Conservation (phyloP, 2,797 vertebrate genomes). For the Knipowitschia caucasica region DNA sequence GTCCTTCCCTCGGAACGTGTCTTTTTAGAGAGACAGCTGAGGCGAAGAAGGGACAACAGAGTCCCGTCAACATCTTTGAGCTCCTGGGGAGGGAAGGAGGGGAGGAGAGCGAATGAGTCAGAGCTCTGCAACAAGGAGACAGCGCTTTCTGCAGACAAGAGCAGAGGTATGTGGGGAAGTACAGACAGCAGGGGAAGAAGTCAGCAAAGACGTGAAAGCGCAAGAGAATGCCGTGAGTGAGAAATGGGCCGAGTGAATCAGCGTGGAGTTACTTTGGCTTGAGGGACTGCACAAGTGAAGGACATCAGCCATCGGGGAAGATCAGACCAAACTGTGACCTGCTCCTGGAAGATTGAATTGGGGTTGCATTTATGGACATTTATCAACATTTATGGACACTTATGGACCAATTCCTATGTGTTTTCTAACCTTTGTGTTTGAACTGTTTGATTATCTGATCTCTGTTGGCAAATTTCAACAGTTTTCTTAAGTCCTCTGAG, state of each 20-base stretch:
- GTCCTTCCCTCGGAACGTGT: conserved; percentile 28
- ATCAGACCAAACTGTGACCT: conserved; percentile 20
- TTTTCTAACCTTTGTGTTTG: too few species aligned
- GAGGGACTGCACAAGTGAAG: conserved; percentile 29
- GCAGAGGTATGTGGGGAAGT: conserved; percentile 24
- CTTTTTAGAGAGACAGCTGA: conserved; percentile 15
- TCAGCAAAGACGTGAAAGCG: conserved; percentile 42
- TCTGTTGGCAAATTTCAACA: too few species aligned
- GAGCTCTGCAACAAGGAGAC: conserved; percentile 45
- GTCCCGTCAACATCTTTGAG: conserved; percentile 39
- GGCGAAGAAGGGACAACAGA: conserved; percentile 29
- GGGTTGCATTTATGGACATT: too few species aligned
- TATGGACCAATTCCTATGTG: too few species aligned
- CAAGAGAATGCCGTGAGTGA: conserved; percentile 29
- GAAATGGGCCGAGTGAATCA: conserved; percentile 57
- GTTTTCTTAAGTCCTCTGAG: too few species aligned
- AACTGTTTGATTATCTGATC: too few species aligned
- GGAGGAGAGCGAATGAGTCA: conserved; percentile 61
- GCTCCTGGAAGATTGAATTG: conserved; percentile 5
- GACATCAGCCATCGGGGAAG: conserved; percentile 29
- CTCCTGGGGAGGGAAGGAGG: conserved; percentile 57
- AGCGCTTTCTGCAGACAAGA: conserved; percentile 47
- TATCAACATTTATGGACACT: too few species aligned
- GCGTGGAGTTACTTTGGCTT: conserved; percentile 39
- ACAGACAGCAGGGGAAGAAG: conserved; percentile 30